Conservation (phyloP, 2,888 invertebrate genomes). For the Trichogramma dendrolimi region DNA sequence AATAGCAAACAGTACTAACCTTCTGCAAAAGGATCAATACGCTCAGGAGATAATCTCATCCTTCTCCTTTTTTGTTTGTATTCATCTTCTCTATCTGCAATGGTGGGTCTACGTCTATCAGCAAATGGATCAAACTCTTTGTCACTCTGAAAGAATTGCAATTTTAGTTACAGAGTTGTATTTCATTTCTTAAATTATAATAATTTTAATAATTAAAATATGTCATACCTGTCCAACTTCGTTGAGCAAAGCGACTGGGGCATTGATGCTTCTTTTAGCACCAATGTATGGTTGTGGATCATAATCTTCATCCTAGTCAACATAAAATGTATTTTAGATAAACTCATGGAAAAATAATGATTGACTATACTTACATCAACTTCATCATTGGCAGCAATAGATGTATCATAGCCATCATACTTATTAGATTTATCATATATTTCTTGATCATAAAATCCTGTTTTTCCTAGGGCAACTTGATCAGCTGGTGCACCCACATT, state of each 20-base stretch:
- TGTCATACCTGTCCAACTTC: slow-evolving; percentile 77
- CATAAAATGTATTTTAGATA: background rate
- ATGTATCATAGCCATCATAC: slow-evolving; percentile 91
- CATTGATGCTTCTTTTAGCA: slow-evolving; percentile 74
- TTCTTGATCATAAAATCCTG: slow-evolving; percentile 82
- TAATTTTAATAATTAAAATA: background rate
- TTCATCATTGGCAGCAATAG: slow-evolving; percentile 95
- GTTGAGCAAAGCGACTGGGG: slow-evolving; percentile 83
- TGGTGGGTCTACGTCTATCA: slow-evolving; percentile 83
- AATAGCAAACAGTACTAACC: slow-evolving; percentile 61
- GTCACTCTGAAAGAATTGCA: slow-evolving; percentile 62
- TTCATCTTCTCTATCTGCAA: slow-evolving; percentile 95
- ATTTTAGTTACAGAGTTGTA: background rate
- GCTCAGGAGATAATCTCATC: slow-evolving; percentile 93
- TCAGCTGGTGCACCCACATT: slow-evolving; percentile 65
- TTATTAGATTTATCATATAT: slow-evolving; percentile 82
- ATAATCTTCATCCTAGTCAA: slow-evolving; percentile 74
- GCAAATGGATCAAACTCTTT: slow-evolving; percentile 95
- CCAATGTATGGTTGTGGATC: slow-evolving; percentile 70
- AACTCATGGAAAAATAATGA: background rate
- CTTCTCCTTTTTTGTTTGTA: slow-evolving; percentile 84
- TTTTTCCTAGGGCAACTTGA: slow-evolving; percentile 76
- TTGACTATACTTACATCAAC: slow-evolving; percentile 60
- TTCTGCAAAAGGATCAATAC: slow-evolving; percentile 96
- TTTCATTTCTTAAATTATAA: background rate